Percentiles rank a stretch among this genome's conserved stretches.
Evolutionary conservation across 2,113 vertebrate genomes (phyloP).

Genomic region (Grallaria varia): DNA sequence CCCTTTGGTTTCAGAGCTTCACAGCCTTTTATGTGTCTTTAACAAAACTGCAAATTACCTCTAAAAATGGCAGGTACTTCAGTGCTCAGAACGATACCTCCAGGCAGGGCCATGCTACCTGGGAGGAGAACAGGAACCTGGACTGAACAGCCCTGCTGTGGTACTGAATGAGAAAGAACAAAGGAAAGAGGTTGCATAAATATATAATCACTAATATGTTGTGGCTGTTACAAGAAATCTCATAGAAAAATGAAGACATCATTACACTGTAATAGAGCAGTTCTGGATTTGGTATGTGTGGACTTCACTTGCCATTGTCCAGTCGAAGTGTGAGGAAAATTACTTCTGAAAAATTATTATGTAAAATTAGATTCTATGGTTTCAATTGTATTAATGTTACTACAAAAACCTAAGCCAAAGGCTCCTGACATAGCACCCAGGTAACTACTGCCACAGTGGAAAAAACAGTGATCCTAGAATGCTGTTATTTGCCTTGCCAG

Average conservation of each 20-base stretch:
- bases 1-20: not conserved
- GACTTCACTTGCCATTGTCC: not conserved
- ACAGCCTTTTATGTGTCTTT: not conserved
- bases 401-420: constrained; percentile 25
- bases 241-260: not conserved
- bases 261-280: not conserved
- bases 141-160: not conserved
- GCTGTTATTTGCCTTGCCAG: not conserved
- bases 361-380: not conserved
- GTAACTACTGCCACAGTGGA: not conserved
- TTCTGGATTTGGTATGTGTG: not conserved
- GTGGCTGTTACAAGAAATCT: not conserved
- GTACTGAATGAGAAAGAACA: not conserved
- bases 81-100: not conserved
- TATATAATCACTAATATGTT: not conserved
- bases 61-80: not conserved
- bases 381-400: not conserved
- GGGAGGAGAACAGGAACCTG: not conserved
- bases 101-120: not conserved
- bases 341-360: not conserved
- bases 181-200: not conserved
- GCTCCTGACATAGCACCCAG: not conserved
- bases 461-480: not conserved
- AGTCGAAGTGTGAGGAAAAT: not conserved
- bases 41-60: not conserved